Percentiles rank a stretch among this genome's conserved stretches.
phyloP scores from a whole-genome alignment of 1,140 invertebrate species.

The Nebria ingens region DNA sequence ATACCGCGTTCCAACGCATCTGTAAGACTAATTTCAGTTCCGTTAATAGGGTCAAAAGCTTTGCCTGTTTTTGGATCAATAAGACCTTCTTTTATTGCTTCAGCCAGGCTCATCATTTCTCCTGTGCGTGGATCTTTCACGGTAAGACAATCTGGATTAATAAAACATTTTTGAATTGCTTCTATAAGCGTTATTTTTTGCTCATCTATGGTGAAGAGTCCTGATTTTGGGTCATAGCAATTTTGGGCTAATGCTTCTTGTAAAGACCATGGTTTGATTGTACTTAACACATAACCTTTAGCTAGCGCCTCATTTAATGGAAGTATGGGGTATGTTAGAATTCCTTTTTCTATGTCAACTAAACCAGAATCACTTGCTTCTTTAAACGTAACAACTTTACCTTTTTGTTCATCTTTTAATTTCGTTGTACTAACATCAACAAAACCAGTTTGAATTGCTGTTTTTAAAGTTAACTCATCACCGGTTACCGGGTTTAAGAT shows the following conservation, averaged over 20 bases:
- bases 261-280: conserved; percentile 66
- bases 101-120: conserved; percentile 65
- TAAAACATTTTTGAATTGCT: conserved; percentile 61
- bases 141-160: conserved; percentile 69
- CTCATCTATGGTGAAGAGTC: conserved; percentile 62
- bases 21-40: conserved; percentile 59
- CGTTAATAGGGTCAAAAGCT: conserved; percentile 63
- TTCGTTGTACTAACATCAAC: conserved; percentile 57
- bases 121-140: conserved; percentile 68
- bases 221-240: conserved; percentile 66
- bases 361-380: conserved; percentile 59
- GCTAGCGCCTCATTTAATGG: conserved; percentile 64
- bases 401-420: conserved; percentile 62
- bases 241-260: conserved; percentile 78
- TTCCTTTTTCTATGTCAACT: conserved; percentile 57
- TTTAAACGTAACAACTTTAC: conserved; percentile 51
- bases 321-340: conserved; percentile 57
- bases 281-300: conserved; percentile 65
- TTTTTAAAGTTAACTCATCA: conserved; percentile 54
- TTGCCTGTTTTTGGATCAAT: conserved; percentile 71
- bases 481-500: conserved; percentile 74
- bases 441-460: conserved; percentile 60
- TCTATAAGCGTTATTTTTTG: conserved; percentile 65
- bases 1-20: conserved; percentile 72
- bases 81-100: conserved; percentile 70